These are phyloP conservation scores for Callipepla squamata DNA, from an alignment of 2,113 vertebrate genomes.

Conservation along the genomic window DNA sequence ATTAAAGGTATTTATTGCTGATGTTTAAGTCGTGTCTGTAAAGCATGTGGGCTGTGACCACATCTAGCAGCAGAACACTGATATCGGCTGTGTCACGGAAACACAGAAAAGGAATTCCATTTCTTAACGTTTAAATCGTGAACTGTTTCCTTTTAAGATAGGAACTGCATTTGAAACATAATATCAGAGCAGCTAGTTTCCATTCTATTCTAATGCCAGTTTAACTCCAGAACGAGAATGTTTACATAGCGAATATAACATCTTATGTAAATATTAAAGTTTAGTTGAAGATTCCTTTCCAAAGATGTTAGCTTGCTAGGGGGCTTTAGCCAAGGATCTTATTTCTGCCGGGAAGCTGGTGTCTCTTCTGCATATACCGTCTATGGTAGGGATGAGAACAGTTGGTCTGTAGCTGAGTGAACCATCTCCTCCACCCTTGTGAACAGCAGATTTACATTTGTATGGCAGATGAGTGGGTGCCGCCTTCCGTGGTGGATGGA, in stretches of 20 bases:
- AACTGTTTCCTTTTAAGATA: not conserved
- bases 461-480: constrained; percentile 37
- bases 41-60: not conserved
- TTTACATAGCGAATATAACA: not conserved
- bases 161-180: not conserved
- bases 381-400: not conserved
- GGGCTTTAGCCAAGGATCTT: not conserved
- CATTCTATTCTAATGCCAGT: not conserved
- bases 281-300: not conserved
- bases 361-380: not conserved
- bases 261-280: constrained; percentile 1
- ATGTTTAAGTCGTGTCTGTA: not conserved
- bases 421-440: not conserved
- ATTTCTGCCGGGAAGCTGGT: not conserved
- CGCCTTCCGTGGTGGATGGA: not conserved
- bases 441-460: constrained; percentile 47
- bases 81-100: not conserved
- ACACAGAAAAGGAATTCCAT: not conserved
- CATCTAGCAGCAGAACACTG: not conserved
- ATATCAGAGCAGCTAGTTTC: not conserved
- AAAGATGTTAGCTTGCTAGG: not conserved
- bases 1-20: not conserved
- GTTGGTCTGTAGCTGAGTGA: constrained; percentile 26
- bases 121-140: not conserved
- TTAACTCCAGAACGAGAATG: not conserved